Evolutionary conservation across 2,888 invertebrate species (phyloP), one percentile per base, ranked within the genome.

Genomic region (Torymus aiolomorphi): DNA sequence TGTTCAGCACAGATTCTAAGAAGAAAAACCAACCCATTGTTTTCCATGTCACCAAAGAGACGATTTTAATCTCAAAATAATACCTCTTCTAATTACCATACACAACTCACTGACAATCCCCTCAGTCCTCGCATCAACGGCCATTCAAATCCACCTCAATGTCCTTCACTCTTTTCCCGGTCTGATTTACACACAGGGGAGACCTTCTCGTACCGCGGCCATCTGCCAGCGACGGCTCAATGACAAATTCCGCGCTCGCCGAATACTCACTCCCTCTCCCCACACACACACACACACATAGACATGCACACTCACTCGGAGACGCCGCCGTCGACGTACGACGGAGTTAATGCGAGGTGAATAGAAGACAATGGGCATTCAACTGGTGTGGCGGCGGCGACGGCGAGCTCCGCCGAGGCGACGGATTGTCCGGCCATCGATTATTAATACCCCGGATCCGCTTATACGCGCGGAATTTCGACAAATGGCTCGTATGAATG

Each of bases 311-410:
- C 24, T 3, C 42, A 13, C 63, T 31, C 31, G 31, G 31, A 31
- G 65, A 56, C 56, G 63, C 62, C 61, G 31, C 18, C 72, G 18
- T 31, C 31, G 57, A 71, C 51, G 61, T 11, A 66, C 16, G 13
- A n/a, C n/a, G 16, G n/a, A 61, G 76, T 18, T 67, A 59, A 75
- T 61, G 52, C 61, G 16, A 2, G 14, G 13, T 69, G 69, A 74
- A 73, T 63, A 59, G 70, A 65, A 62, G 70, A 80, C 77, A 80
- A 80, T 70, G 42, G 80, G 80, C 65, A 77, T 80, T 80, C 80
- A 77, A 80, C 77, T 80, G 61, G 80, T 80, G 73, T 69, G 31
- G 31, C 31, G 31, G 31, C 31, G 31, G 31, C 31, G 31, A 8
- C 8, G 31, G 31, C 31, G 31, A 31, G 31, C 31, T 1, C 8